Percentiles rank a stretch among this genome's conserved stretches.
Conservation (phyloP, 2,888 invertebrate species). For the Dryobota labecula region DNA sequence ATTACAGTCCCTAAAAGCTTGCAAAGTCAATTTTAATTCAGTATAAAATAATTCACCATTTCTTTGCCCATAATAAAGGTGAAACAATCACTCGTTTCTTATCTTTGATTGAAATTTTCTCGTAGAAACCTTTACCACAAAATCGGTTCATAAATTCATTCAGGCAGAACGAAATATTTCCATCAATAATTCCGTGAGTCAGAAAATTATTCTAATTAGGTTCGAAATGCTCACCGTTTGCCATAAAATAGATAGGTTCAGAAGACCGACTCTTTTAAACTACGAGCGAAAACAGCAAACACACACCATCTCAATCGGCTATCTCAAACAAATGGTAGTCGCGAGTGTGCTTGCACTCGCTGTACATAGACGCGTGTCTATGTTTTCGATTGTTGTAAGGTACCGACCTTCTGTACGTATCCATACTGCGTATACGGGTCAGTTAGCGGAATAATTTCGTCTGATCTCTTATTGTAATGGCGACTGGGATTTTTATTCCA, state of each 20-base stretch:
- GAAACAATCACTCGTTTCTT: conserved; percentile 9
- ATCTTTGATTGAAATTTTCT: conserved; percentile 3
- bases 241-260: background rate
- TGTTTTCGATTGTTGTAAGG: background rate
- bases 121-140: conserved; percentile 5
- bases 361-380: background rate
- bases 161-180: conserved; percentile 41
- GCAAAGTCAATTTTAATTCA: background rate
- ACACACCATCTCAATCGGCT: background rate
- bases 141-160: conserved; percentile 32
- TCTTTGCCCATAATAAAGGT: background rate
- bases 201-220: conserved; percentile 56
- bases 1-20: background rate
- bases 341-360: background rate
- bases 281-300: background rate
- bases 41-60: background rate
- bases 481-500: conserved; percentile 38
- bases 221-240: conserved; percentile 33
- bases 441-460: conserved; percentile 52
- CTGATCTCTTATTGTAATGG: conserved; percentile 51
- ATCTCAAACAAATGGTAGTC: background rate
- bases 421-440: conserved; percentile 18
- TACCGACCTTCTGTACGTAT: background rate
- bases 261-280: background rate
- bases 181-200: conserved; percentile 53